Evolutionary conservation across 2,797 vertebrate species (phyloP), one percentile per base, ranked within the genome.

Genomic region (Danio kyathit): DNA sequence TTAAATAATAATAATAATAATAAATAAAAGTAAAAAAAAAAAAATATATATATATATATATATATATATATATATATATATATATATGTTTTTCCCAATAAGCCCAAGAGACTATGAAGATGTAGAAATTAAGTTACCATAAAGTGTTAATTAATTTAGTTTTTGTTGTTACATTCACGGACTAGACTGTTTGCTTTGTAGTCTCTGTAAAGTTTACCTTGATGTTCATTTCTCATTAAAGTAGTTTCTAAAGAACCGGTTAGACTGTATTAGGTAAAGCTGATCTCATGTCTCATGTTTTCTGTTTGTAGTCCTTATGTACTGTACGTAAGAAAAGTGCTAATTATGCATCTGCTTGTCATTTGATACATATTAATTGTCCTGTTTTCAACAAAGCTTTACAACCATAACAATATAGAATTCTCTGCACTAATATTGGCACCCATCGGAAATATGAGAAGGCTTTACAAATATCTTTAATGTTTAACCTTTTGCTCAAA

Each of bases 261-360:
- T 51, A 16, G 79, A 17, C 29, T 29, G 29, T 29, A 29, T 71
- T 52, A 16, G 66, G 6, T 9, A 7, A 49, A 54, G 5, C 0
- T 51, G 19, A 49, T 49, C 38, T 71, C 7, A 38, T 17, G 41
- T 69, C 63, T n/a, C 19, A n/a, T 11, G 12, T 51, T 51, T 51
- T 75, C 4, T 54, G 74, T 54, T 76, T 40, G 44, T 4, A 5
- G 13, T 74, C 54, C 7, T 21, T 29, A n/a, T 76, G 49, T 56
- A 29, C 29, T 29, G 51, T 66, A 61, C 57, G 40, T 17, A 29
- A 29, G 61, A 66, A 8, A 57, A 67, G 21, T 41, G 19, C 14
- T 57, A n/a, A 17, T n/a, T 19, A 17, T 21, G 40, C 12, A 52
- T 38, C 2, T 17, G 9, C 9, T 41, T 78, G 74, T 57, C 46